phyloP scores from a whole-genome alignment of 2,797 vertebrate genomes.

The Sciurus carolinensis region DNA sequence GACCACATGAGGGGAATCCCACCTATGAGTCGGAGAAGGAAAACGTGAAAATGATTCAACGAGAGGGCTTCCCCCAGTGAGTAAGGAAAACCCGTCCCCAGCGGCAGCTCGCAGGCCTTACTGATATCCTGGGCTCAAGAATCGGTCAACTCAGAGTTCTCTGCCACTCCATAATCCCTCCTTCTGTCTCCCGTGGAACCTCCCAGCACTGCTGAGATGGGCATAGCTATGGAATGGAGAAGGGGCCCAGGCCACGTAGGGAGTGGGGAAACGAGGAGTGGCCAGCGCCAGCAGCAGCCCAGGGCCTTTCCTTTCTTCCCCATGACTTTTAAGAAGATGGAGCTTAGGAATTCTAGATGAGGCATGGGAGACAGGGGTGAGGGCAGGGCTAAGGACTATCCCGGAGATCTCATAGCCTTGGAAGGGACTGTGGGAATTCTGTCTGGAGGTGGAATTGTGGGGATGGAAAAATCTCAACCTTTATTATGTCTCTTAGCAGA shows the following conservation, averaged over 20 bases:
- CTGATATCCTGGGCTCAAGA: slow-evolving; percentile 75
- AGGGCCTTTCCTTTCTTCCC: background rate
- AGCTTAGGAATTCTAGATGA: background rate
- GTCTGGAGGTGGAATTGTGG: background rate
- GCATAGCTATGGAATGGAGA: slow-evolving; percentile 80
- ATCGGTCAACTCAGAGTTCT: slow-evolving; percentile 66
- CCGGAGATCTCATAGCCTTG: background rate
- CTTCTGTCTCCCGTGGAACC: background rate
- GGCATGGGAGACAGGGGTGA: background rate
- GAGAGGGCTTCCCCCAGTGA: slow-evolving; percentile 67
- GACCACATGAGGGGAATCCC: slow-evolving; percentile 68
- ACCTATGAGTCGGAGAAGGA: slow-evolving; percentile 68
- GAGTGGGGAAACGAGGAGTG: background rate
- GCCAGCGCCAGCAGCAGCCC: background rate
- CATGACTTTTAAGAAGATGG: background rate
- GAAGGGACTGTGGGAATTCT: background rate
- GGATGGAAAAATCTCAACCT: background rate
- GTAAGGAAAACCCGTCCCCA: slow-evolving; percentile 72
- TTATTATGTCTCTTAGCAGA: background rate
- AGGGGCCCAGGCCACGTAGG: accelerated
- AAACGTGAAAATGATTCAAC: slow-evolving; percentile 74
- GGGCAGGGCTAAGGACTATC: background rate
- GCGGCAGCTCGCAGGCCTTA: slow-evolving; percentile 77
- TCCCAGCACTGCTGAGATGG: slow-evolving; percentile 76
- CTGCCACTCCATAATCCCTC: background rate